Conservation (phyloP, 2,888 invertebrate species). For the Cordilura impudica region DNA sequence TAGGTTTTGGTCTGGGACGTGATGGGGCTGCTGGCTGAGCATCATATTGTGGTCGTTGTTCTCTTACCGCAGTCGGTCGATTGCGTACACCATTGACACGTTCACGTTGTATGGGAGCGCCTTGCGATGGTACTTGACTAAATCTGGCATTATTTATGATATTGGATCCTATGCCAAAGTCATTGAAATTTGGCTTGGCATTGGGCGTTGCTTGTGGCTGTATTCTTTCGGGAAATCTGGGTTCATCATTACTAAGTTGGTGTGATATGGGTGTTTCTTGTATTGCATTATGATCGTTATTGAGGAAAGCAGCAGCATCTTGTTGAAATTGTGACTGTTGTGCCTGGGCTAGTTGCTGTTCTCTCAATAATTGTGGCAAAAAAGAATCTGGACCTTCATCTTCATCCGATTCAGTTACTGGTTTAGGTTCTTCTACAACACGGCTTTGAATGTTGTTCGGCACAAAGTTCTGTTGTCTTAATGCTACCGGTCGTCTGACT, state of each 20-base stretch:
- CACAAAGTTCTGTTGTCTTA: constrained; percentile 78
- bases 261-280: constrained; percentile 77
- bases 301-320: constrained; percentile 72
- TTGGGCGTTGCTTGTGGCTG: constrained; percentile 65
- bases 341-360: constrained; percentile 73
- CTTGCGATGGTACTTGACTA: constrained; percentile 66
- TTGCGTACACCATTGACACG: constrained; percentile 77
- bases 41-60: constrained; percentile 75
- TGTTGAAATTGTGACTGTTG: constrained; percentile 76
- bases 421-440: constrained; percentile 79
- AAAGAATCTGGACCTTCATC: constrained; percentile 81
- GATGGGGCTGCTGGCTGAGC: constrained; percentile 71
- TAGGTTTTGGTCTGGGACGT: constrained; percentile 72
- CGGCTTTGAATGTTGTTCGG: constrained; percentile 78
- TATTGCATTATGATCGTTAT: constrained; percentile 70
- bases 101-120: constrained; percentile 79
- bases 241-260: constrained; percentile 67
- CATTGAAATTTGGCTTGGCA: constrained; percentile 71
- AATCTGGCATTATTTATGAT: constrained; percentile 72
- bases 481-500: constrained; percentile 77
- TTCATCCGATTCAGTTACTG: constrained; percentile 84
- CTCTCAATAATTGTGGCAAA: constrained; percentile 77
- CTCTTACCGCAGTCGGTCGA: constrained; percentile 68
- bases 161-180: constrained; percentile 72
- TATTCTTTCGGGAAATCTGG: constrained; percentile 74